These are phyloP conservation scores for Sebastes cheni DNA, from an alignment of 2,797 vertebrate species.

Conservation along the genomic window DNA sequence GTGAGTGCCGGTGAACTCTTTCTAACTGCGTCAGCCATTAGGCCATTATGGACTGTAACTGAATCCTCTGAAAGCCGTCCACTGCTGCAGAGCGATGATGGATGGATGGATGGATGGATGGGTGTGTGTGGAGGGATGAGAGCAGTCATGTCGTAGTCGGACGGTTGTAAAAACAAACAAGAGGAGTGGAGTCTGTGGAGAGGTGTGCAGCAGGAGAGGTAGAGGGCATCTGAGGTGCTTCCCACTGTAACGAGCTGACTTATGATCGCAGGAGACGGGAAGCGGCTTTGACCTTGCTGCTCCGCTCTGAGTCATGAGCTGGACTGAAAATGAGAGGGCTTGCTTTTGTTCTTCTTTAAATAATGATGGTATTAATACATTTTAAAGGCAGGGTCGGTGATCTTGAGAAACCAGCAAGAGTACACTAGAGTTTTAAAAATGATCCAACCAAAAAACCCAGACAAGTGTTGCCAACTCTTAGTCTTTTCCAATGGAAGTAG, in stretches of 20 bases:
- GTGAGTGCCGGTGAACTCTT: constrained; percentile 48
- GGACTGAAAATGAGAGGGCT: constrained; percentile 1
- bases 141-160: constrained; percentile 20
- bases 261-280: constrained; percentile 12
- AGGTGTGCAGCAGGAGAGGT: constrained; percentile 23
- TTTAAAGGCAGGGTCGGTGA: not conserved
- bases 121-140: constrained; percentile 28
- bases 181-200: constrained; percentile 37
- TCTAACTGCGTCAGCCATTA: constrained; percentile 67
- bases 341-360: constrained; percentile 15
- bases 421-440: no score
- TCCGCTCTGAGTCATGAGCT: constrained; percentile 46
- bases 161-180: constrained; percentile 56
- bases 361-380: not conserved
- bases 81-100: constrained; percentile 53
- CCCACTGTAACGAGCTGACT: constrained; percentile 16
- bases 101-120: constrained; percentile 5
- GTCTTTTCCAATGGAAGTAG: no score
- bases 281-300: constrained; percentile 27
- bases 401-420: no score
- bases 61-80: constrained; percentile 76
- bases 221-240: constrained; percentile 47
- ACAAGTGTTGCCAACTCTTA: no score
- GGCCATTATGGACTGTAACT: constrained; percentile 77
- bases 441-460: no score